phyloP scores from a whole-genome alignment of 2,113 vertebrate species.

The Xenopus laevis region DNA sequence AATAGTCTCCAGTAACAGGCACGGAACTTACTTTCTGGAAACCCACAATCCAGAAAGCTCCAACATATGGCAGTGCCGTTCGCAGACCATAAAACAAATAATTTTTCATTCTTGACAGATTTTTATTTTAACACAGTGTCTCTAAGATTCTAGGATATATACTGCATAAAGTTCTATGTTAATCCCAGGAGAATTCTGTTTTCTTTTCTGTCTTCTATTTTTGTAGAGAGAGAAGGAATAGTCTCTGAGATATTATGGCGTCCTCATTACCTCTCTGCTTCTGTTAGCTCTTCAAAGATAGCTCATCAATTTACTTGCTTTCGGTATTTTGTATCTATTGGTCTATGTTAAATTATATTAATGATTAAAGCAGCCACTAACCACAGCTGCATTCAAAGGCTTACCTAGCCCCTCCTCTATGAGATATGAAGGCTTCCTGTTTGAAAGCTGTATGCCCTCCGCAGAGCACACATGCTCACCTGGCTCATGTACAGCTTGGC shows the following conservation, averaged over 20 bases:
- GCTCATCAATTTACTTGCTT: background rate
- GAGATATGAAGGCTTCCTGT: constrained; percentile 13
- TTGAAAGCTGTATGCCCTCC: constrained; percentile 18
- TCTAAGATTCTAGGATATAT: no score
- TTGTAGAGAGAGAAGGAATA: background rate
- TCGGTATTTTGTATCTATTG: background rate
- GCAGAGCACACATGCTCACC: constrained; percentile 35
- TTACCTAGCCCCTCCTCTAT: constrained; percentile 1
- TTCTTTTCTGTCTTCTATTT: background rate
- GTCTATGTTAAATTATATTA: background rate
- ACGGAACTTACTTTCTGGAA: no score
- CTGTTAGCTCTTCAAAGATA: constrained; percentile 20
- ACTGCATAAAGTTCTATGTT: background rate
- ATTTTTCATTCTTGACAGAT: no score
- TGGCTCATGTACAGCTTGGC: constrained; percentile 23
- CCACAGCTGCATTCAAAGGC: constrained; percentile 14
- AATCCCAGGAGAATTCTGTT: background rate
- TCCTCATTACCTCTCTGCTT: background rate
- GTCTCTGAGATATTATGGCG: background rate
- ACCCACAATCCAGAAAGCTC: no score
- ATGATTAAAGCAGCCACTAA: constrained; percentile 12
- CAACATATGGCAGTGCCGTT: no score
- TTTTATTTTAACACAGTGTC: no score
- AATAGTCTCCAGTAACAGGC: no score
- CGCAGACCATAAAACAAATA: no score